Base-by-base conservation (phyloP, 1,140 invertebrate genomes). In the Forficula auricularia region DNA sequence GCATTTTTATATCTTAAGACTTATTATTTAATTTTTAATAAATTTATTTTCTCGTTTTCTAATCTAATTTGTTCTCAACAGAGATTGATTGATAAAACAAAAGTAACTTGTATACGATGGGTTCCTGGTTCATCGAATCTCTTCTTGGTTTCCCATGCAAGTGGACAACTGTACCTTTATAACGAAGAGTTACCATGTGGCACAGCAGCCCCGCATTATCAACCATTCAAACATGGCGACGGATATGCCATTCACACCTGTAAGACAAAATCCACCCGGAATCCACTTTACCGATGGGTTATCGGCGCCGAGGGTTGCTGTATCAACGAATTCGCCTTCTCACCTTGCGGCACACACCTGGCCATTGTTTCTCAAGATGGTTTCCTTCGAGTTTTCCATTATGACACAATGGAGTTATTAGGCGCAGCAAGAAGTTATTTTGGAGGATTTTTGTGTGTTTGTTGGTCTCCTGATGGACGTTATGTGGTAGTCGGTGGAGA, bases 71-170 rank as follows among this genome's bases (percentile, higher is more conserved):
- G 52, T 51, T 52, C 54, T 66, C 77, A 56, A 40, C 72, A 94
- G 86, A 80, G 91, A 62, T 65, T 94, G 54, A 95, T 98, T 58
- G 95, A 99, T 60, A 98, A 97, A 67, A 91, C 82, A 42, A 83
- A 88, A 66, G 94, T 98, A 48, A 98, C 95, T n/a, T 98, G 94
- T 63, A 79, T 98, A 54, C 80, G 84, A 56, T 98, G 94, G 94
- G 75, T 98, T 45, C 95, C 94, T 13, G 82, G 82, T 38, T 92
- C 89, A 22, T 75, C 77, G 47, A 90, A 91, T 56, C 67, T 91
- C 51, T 98, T 98, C 64, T 66, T 98, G 43, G 87, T 87, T 37
- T 84, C 91, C 15, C 90, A 98, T 62, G 75, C 81, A 38, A 96
- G 90, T 48, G 95, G 95, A n/a, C 85, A 96, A 55, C 70, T 98